Conservation (phyloP, 2,113 vertebrate species). For the Antechinus stuartii region DNA sequence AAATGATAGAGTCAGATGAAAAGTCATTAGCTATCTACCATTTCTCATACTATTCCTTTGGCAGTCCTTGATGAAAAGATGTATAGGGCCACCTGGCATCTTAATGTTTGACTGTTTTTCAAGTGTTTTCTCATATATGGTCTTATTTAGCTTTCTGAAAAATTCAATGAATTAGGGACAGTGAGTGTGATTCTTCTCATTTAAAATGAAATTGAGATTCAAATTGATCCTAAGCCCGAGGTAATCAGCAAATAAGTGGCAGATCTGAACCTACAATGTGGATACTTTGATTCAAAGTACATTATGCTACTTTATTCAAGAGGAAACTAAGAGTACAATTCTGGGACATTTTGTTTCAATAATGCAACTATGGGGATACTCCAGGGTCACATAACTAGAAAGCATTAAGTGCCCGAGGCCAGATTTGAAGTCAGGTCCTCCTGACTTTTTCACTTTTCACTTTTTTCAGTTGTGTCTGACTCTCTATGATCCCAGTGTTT, state of each 20-base stretch:
- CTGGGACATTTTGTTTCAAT: not conserved
- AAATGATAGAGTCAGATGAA: not conserved
- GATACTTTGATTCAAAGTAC: not conserved
- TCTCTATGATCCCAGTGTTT: too few relatives aligned
- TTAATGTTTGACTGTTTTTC: not conserved
- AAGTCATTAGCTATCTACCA: fast-evolving
- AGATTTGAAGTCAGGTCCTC: not conserved
- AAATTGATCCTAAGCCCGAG: not conserved
- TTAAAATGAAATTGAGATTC: not conserved
- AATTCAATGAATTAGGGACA: not conserved
- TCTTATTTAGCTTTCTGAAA: not conserved
- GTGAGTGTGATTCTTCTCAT: not conserved
- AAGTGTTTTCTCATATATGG: not conserved
- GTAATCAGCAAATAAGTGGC: not conserved
- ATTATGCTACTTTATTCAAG: not conserved
- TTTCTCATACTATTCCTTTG: not conserved
- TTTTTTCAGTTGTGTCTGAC: too few relatives aligned
- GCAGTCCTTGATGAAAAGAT: not conserved
- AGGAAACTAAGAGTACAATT: not conserved
- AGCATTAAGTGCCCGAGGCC: too few relatives aligned
- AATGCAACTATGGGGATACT: not conserved
- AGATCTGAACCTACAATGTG: not conserved
- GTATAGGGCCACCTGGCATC: not conserved
- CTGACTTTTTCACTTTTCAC: too few relatives aligned
- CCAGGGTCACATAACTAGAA: not conserved